Evolutionary conservation across 2,113 vertebrate species (phyloP).

Genomic region (Chunga burmeisteri): DNA sequence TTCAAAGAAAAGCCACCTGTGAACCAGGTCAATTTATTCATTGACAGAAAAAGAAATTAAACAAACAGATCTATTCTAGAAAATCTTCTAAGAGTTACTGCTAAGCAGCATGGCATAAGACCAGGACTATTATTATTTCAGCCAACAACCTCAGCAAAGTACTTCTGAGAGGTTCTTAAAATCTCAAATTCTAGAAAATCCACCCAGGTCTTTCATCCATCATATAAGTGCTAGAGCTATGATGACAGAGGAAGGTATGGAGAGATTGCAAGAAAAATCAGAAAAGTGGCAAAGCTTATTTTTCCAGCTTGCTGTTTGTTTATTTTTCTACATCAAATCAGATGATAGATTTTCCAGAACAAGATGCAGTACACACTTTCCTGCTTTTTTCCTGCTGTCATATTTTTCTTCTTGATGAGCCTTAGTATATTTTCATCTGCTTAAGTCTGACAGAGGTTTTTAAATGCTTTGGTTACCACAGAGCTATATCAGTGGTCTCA

Average conservation of each 20-base stretch:
- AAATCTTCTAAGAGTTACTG: background rate
- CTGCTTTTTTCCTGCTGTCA: background rate
- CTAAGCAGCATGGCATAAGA: background rate
- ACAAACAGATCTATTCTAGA: background rate
- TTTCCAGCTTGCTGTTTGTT: background rate
- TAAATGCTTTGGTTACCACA: background rate
- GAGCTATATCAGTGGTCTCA: background rate
- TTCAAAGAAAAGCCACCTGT: background rate
- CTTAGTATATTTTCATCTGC: background rate
- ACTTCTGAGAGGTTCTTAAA: background rate
- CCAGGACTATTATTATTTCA: background rate
- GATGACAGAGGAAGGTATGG: background rate
- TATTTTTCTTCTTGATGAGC: background rate
- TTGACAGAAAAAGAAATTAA: background rate
- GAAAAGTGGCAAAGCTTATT: background rate
- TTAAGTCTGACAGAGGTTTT: background rate
- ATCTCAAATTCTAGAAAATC: background rate
- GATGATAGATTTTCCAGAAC: background rate
- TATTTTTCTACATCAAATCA: background rate
- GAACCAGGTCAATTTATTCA: background rate
- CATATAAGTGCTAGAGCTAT: background rate
- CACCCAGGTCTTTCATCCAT: background rate
- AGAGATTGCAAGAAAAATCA: background rate
- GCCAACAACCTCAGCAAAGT: background rate
- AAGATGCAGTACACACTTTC: background rate